Percentiles rank a stretch among this genome's conserved stretches.
Conservation (phyloP, 92 coral and sea anemone species). For the Actinostola sp. region DNA sequence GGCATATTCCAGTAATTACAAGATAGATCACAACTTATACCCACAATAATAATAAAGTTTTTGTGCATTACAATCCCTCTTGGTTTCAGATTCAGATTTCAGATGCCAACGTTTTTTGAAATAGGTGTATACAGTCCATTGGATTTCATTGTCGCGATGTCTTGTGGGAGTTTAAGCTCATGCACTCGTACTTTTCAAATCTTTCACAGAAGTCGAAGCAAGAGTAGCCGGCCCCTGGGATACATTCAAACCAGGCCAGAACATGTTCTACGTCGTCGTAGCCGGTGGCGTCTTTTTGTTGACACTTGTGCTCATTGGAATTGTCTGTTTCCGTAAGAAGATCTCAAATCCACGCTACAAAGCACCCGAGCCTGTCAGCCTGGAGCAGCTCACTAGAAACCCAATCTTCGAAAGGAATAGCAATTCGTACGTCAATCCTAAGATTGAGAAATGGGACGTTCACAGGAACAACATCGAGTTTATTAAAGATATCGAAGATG, state of each 20-base stretch:
- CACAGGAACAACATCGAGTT: constrained; percentile 83
- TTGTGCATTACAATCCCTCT: too few species aligned
- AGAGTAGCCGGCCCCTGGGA: constrained; percentile 35
- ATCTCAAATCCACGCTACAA: constrained; percentile 29
- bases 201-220: constrained; percentile 21
- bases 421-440: constrained; percentile 54
- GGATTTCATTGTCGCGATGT: too few species aligned
- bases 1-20: too few species aligned
- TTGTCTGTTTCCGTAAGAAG: constrained; percentile 28
- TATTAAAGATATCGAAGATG: constrained; percentile 80
- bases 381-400: constrained; percentile 70
- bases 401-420: constrained; percentile 70
- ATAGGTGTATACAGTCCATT: too few species aligned
- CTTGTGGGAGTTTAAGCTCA: too few species aligned
- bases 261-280: constrained; percentile 38
- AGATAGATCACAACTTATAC: too few species aligned
- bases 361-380: constrained; percentile 39
- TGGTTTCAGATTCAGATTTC: too few species aligned
- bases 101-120: too few species aligned
- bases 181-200: background rate
- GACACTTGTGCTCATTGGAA: constrained; percentile 11
- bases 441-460: constrained; percentile 72
- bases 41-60: too few species aligned
- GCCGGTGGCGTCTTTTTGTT: constrained; percentile 10
- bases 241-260: constrained; percentile 30